Percentiles rank a stretch among this genome's conserved stretches.
Evolutionary conservation across 92 coral and sea anemone species (phyloP).

Genomic region (Heteractis magnifica): DNA sequence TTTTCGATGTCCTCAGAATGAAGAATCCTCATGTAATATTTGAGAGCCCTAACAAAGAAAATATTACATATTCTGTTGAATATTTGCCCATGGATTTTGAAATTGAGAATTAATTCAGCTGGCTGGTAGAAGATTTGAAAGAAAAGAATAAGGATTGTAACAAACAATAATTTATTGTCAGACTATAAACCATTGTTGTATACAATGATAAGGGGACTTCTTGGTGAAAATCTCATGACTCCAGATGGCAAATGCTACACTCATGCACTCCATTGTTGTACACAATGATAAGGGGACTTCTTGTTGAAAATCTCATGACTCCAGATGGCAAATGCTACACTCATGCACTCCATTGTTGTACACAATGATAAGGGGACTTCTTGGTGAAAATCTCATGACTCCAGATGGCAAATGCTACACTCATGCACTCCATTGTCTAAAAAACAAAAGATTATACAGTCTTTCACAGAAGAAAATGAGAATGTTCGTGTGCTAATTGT

Average conservation of each 20-base stretch:
- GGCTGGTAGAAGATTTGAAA: constrained; percentile 50
- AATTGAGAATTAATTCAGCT: constrained; percentile 35
- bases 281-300: too few species aligned
- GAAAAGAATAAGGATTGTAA: constrained; percentile 22
- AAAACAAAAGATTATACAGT: background rate
- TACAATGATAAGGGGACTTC: background rate
- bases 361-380: too few species aligned
- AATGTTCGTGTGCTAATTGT: background rate
- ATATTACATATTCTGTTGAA: constrained; percentile 45
- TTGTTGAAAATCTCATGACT: too few species aligned
- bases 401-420: background rate
- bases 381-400: too few species aligned
- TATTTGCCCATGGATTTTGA: constrained; percentile 46
- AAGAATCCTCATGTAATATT: constrained; percentile 28
- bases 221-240: background rate
- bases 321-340: too few species aligned
- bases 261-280: too few species aligned
- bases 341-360: too few species aligned
- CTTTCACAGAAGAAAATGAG: constrained; percentile 1
- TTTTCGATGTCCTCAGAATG: constrained; percentile 30
- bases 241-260: too few species aligned
- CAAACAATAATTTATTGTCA: constrained; percentile 23
- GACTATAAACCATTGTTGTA: constrained; percentile 4
- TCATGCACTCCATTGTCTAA: constrained; percentile 21
- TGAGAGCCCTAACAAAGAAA: constrained; percentile 54